Base-by-base conservation (phyloP, 2,888 invertebrate species). In the Paralinhomoeus sp. region DNA sequence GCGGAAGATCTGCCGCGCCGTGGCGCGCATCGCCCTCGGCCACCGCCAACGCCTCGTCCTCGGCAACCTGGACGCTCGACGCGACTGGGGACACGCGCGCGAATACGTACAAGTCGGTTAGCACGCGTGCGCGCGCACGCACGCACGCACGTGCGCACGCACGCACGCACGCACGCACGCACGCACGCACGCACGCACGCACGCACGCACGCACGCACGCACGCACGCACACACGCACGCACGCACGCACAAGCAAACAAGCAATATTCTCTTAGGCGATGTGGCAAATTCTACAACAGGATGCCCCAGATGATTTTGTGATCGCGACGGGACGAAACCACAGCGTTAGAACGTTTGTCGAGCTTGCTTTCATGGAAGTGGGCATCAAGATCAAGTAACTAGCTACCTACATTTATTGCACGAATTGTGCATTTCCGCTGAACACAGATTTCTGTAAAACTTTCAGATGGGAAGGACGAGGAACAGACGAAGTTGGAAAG, bases 251-350 rank as follows among this genome's bases (percentile, higher is more conserved):
- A n/a, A n/a, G n/a, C n/a, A n/a, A n/a, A n/a, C n/a, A n/a, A n/a
- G n/a, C n/a, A n/a, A n/a, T n/a, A n/a, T n/a, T n/a, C 34, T 47
- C 52, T 12, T 61, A 83, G 78, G 97, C 91, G 1, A 97, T 99
- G 97, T 99, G 93, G 91, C 67, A 87, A 63, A 99, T 97, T 84
- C 71, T 97, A 18, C 97, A 99, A 63, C 78, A 80, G 60, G 76
- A 83, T 0, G 65, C 68, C 33, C 80, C 97, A 0, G 81, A 89
- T 42, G 97, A 99, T 68, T 93, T 78, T 70, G 93, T 99, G 5
- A 84, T 99, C 54, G 87, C 97, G 5, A 89, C 89, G 0, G 89
- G 89, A 1, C 80, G 84, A 63, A 74, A 78, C 17, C 87, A 87
- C 66, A 89, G 83, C 63, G 93, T 97, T 0, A 71, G 83, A 15